Base-by-base conservation (phyloP, 1,140 invertebrate species). In the Drosophila persimilis region DNA sequence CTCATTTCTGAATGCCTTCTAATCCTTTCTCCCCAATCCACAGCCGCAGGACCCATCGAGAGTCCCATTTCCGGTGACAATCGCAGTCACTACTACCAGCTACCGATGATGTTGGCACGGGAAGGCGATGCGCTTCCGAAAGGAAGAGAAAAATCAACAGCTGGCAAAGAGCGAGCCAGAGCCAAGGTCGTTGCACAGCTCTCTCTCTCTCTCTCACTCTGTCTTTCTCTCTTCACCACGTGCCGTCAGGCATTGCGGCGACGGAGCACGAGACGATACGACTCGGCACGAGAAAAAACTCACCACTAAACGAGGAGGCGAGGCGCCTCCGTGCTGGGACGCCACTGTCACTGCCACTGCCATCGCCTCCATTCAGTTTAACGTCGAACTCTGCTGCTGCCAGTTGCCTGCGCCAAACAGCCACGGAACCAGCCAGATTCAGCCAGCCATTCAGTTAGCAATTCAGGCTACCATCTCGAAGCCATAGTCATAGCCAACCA, bases 371-470 rank as follows among this genome's bases (percentile, higher is more conserved):
- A 43, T 83, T 88, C 67, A 88, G 83, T 88, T 75, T 83, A 51
- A 73, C 84, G 66, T 89, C 72, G 83, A 88, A 88, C 75, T 83
- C 67, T 75, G 83, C 76, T 48, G 83, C 63, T 81, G 75, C 58
- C 73, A 74, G 79, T 88, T 88, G 83, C 48, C 20, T 55, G 3
- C 31, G 51, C 63, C 55, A 46, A 48, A 55, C 53, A 61, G 44
- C 39, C 17, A 24, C 50, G 17, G 26, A 26, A 41, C 31, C 17
- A 31, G 39, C 17, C 57, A 50, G 45, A 24, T 24, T 45, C 50
- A 61, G 22, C 15, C 59, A 65, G 48, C 48, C 44, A 41, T 29
- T 45, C 7, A 41, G 29, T n/a, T n/a, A n/a, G n/a, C n/a, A n/a
- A n/a, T n/a, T n/a, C n/a, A n/a, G n/a, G 39, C 13, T 31, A 43